These are phyloP conservation scores for Gobio occitaniae DNA, from an alignment of 2,797 vertebrate species.

Conservation along the genomic window DNA sequence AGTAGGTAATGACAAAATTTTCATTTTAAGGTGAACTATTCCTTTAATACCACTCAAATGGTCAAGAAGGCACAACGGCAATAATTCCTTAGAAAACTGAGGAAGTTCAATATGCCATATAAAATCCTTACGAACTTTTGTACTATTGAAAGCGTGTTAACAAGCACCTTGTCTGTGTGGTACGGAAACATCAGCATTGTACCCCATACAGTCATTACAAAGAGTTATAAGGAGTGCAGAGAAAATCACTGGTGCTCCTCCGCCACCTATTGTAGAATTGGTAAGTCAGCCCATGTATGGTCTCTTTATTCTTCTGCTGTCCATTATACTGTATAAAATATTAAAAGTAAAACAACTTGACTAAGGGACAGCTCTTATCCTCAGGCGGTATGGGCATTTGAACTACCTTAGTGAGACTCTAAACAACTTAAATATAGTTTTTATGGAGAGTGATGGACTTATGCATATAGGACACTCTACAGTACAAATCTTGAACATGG, in stretches of 20 bases:
- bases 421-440: background rate
- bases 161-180: background rate
- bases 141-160: background rate
- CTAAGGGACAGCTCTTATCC: background rate
- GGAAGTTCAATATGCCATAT: background rate
- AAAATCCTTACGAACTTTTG: background rate
- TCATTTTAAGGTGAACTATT: no score
- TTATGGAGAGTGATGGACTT: background rate
- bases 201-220: background rate
- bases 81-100: background rate
- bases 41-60: background rate
- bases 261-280: background rate
- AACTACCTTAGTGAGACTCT: no score
- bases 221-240: no score
- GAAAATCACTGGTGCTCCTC: background rate
- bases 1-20: no score
- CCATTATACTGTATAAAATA: no score
- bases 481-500: background rate
- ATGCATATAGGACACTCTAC: background rate
- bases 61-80: background rate
- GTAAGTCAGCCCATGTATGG: background rate
- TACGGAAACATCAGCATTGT: background rate
- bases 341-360: background rate
- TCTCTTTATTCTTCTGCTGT: background rate
- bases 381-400: background rate